Evolutionary conservation across 2,113 vertebrate genomes (phyloP).

Genomic region (Proterorhinus semilunaris): DNA sequence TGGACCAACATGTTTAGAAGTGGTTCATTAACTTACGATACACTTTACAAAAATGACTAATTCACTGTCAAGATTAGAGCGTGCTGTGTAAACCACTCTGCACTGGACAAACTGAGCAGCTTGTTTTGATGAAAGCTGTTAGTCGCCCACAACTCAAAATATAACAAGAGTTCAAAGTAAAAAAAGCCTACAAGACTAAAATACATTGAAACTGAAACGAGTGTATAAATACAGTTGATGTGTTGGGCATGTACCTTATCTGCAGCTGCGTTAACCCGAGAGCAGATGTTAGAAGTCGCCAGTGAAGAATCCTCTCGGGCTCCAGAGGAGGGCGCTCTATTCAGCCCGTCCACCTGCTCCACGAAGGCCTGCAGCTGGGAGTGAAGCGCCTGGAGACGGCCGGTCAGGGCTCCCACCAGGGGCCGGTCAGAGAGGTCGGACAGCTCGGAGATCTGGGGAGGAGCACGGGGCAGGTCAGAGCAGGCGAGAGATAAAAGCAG

Average conservation of each 20-base stretch:
- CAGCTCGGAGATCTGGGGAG: slow-evolving; percentile 58
- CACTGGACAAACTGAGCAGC: slow-evolving; percentile 42
- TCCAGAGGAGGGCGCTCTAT: slow-evolving; percentile 53
- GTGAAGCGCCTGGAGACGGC: slow-evolving; percentile 86
- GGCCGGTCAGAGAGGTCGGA: slow-evolving; percentile 79
- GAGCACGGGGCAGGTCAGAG: background rate
- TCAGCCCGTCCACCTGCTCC: slow-evolving; percentile 82
- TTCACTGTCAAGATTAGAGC: slow-evolving; percentile 48
- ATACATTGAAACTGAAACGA: slow-evolving; percentile 21
- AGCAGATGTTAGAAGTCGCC: slow-evolving; percentile 44
- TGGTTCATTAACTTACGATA: background rate
- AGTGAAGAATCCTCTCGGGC: slow-evolving; percentile 72
- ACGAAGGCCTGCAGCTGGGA: slow-evolving; percentile 86
- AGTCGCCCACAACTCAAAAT: slow-evolving; percentile 61
- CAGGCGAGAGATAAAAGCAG: background rate
- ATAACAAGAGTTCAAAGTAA: slow-evolving; percentile 16
- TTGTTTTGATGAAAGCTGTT: slow-evolving; percentile 43
- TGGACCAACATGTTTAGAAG: background rate
- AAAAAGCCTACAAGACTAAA: slow-evolving; percentile 40
- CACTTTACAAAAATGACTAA: background rate
- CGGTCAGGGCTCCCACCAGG: slow-evolving; percentile 85
- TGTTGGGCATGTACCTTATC: slow-evolving; percentile 81
- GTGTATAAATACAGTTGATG: background rate
- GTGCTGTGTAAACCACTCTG: slow-evolving; percentile 31
- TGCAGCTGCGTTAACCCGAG: slow-evolving; percentile 71